phyloP scores from a whole-genome alignment of 2,113 vertebrate genomes.

The Pomatorhinus ruficollis region DNA sequence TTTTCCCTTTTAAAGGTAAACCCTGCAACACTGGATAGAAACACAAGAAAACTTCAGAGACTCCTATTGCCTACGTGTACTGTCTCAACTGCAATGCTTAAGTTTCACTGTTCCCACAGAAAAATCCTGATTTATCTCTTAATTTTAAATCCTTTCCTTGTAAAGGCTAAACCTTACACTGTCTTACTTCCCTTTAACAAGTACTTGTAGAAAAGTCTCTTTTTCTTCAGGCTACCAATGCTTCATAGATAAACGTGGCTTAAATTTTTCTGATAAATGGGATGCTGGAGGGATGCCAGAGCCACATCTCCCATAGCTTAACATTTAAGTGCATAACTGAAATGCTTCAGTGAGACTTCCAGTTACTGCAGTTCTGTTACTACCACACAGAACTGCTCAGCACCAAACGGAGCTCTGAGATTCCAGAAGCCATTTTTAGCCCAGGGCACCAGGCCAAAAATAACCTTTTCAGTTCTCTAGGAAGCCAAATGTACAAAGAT shows the following conservation, averaged over 20 bases:
- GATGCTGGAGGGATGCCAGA: neutral
- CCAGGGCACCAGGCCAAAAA: constrained; percentile 5
- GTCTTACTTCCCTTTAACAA: neutral
- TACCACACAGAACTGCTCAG: neutral
- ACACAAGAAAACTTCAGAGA: neutral
- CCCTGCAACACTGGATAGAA: neutral
- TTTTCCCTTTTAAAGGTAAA: neutral
- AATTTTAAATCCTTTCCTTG: neutral
- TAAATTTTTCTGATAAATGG: constrained; percentile 36
- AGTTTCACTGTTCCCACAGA: neutral
- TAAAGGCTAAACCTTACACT: neutral
- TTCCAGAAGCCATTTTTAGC: constrained; percentile 67
- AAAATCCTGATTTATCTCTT: neutral
- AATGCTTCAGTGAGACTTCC: constrained; percentile 16
- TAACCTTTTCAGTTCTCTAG: constrained; percentile 14
- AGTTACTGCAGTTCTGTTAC: constrained; percentile 12
- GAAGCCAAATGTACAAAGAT: constrained; percentile 27
- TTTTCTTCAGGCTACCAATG: neutral
- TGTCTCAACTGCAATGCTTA: neutral
- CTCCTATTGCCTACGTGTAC: neutral
- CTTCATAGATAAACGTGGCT: constrained; percentile 3
- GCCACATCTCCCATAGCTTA: neutral
- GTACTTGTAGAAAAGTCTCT: neutral
- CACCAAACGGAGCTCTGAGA: constrained; percentile 27
- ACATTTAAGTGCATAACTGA: constrained; percentile 15